These are phyloP conservation scores for Eupithecia insigniata DNA, from an alignment of 2,888 invertebrate species.

Conservation along the genomic window DNA sequence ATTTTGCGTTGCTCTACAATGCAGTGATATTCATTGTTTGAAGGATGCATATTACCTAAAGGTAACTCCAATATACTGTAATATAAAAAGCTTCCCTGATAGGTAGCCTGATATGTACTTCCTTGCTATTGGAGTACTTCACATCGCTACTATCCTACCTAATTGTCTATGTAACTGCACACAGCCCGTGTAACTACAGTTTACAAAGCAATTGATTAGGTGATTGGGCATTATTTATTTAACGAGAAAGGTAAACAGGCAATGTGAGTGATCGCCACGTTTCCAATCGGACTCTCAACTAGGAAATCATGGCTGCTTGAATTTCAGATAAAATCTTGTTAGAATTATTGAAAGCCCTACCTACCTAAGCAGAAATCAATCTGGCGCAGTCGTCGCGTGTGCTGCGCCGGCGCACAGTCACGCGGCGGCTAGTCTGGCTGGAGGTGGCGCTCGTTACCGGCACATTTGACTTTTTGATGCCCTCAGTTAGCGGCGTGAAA, in stretches of 20 bases:
- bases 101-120: background rate
- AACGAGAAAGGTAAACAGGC: background rate
- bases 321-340: conserved; percentile 29
- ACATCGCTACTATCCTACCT: background rate
- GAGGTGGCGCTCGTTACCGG: conserved; percentile 48
- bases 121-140: background rate
- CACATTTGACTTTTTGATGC: conserved; percentile 50
- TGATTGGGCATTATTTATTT: background rate
- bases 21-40: background rate
- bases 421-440: conserved; percentile 33
- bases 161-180: background rate
- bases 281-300: conserved; percentile 30
- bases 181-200: background rate
- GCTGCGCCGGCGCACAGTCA: conserved; percentile 41
- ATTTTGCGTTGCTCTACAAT: background rate
- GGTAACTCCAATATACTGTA: background rate
- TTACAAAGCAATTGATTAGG: background rate
- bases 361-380: conserved; percentile 25
- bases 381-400: conserved; percentile 29
- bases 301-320: conserved; percentile 31
- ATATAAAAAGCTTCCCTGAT: too few species aligned
- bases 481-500: conserved; percentile 42
- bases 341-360: conserved; percentile 19
- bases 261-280: conserved; percentile 1
- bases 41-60: background rate